Base-by-base conservation (phyloP, 2,113 vertebrate genomes). In the Channa argus region DNA sequence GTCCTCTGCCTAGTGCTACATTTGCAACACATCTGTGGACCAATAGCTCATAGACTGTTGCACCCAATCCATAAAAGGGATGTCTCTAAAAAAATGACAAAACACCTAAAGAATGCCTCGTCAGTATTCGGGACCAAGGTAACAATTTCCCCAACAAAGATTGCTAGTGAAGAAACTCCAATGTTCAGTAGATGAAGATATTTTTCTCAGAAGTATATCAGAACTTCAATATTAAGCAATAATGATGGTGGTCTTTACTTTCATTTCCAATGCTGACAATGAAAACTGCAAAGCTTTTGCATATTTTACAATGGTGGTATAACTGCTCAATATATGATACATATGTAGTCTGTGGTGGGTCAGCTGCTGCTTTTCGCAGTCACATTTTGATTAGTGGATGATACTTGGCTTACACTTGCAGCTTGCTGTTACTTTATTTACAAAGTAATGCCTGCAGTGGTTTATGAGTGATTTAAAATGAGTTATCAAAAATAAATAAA, bases 21-120 rank as follows among this genome's bases (percentile, higher is more conserved):
- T 71, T 71, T 52, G 69, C 72, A 79, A 38, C 84, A 76, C 55
- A 52, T 75, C 50, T 71, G 45, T 75, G 36, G 69, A 69, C 73
- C 63, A 75, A 8, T 64, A 52, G 71, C 34, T 46, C 10, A 69
- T 80, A 51, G 62, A 71, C 46, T 47, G 13, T 53, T 63, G 44
- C 58, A 87, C 43, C 51, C 71, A 79, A 74, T 79, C 83, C 83
- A 65, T 83, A 85, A 78, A 83, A 85, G 79, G 79, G 41, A 64
- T 67, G 58, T 75, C 69, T 78, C 33, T 12, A 46, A 38, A 63
- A 49, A 62, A 77, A 62, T 47, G 44, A 37, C 34, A 24, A 71
- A 37, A 37, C 12, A n/a, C 41, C 9, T 13, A 67, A 14, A 24
- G 33, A 65, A 41, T 49, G 24, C 34, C 9, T 13, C 9, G 1